phyloP scores from a whole-genome alignment of 2,888 invertebrate genomes.

The Carterocephalus palaemon region DNA sequence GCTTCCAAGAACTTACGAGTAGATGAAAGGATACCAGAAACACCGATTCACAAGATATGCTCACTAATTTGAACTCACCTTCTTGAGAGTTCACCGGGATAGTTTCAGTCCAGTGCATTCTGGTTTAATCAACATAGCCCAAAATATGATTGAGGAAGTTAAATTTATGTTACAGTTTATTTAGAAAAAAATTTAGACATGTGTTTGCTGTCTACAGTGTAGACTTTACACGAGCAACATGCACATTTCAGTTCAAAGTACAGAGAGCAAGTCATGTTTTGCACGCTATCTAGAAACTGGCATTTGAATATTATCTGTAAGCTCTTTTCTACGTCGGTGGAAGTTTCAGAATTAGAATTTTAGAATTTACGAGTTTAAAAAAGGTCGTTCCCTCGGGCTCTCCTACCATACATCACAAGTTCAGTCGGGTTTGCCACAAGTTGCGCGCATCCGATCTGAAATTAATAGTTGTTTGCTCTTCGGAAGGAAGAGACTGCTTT shows the following conservation, averaged over 20 bases:
- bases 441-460: conserved; percentile 37
- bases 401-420: conserved; percentile 37
- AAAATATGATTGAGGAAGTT: too few relatives aligned
- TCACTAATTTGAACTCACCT: too few relatives aligned
- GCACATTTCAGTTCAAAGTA: not conserved
- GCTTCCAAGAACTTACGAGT: too few relatives aligned
- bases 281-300: conserved; percentile 7
- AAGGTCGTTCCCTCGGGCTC: conserved; percentile 1
- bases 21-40: too few relatives aligned
- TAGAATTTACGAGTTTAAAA: conserved; percentile 15
- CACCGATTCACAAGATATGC: too few relatives aligned
- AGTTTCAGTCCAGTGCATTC: too few relatives aligned
- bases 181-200: too few relatives aligned
- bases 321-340: conserved; percentile 3
- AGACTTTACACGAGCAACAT: too few relatives aligned
- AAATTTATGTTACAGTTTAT: too few relatives aligned
- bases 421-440: conserved; percentile 34
- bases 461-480: conserved; percentile 46
- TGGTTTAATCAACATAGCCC: too few relatives aligned
- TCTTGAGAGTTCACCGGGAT: too few relatives aligned
- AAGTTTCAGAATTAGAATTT: conserved; percentile 15
- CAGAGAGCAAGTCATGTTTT: not conserved
- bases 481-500: not conserved
- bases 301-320: conserved; percentile 4
- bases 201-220: too few relatives aligned